These are phyloP conservation scores for Sebastes matsubarae DNA, from an alignment of 2,797 vertebrate species.

Conservation along the genomic window DNA sequence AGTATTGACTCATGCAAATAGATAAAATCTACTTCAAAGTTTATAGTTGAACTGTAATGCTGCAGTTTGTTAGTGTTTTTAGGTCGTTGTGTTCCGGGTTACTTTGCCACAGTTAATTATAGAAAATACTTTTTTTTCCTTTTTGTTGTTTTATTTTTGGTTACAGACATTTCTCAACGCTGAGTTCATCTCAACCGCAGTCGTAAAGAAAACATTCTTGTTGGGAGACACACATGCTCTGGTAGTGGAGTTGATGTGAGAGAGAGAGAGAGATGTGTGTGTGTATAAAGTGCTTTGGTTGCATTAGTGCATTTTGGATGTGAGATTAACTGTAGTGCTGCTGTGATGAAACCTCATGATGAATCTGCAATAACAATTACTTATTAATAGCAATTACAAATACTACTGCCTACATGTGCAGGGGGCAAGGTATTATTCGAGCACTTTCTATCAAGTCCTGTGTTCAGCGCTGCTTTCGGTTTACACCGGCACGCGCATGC, in stretches of 20 bases:
- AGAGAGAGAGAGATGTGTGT: neutral
- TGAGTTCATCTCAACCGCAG: neutral
- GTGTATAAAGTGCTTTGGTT: neutral
- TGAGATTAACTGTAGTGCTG: neutral
- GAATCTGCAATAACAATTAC: neutral
- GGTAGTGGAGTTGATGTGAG: neutral
- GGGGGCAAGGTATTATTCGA: no score
- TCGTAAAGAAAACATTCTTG: neutral
- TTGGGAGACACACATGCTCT: neutral
- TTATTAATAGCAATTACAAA: no score
- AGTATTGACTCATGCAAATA: neutral
- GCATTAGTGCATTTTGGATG: neutral
- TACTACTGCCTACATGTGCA: no score
- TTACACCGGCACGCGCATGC: no score
- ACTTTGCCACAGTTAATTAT: no score
- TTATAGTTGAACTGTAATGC: neutral
- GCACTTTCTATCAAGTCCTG: no score
- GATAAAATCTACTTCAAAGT: neutral
- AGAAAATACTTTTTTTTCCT: no score
- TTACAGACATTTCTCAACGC: neutral
- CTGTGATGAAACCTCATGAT: no score
- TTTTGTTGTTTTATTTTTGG: neutral
- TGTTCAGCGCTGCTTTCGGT: no score
- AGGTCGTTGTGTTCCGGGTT: neutral
- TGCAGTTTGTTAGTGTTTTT: neutral